phyloP scores from a whole-genome alignment of 2,888 invertebrate genomes.

The Thereva unica region DNA sequence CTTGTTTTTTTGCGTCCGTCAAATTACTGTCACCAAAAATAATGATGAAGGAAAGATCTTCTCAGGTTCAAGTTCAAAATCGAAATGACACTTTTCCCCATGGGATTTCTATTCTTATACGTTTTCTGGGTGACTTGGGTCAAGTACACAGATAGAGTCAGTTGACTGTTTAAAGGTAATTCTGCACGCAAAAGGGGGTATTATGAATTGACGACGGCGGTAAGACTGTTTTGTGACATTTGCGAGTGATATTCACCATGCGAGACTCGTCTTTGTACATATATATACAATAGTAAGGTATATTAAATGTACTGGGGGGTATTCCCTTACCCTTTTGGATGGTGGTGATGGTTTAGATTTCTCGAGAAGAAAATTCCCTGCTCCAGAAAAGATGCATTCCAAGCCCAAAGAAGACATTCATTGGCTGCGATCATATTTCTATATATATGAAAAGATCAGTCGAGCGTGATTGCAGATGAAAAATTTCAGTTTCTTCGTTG shows the following conservation, averaged over 20 bases:
- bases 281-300: too few species aligned
- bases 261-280: too few species aligned
- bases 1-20: too few species aligned
- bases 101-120: conserved; percentile 27
- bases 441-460: conserved; percentile 12
- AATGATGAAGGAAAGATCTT: not conserved
- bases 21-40: too few species aligned
- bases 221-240: too few species aligned
- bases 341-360: too few species aligned
- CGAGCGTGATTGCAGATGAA: conserved; percentile 16
- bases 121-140: conserved; percentile 8
- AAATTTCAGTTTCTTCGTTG: conserved; percentile 31
- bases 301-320: too few species aligned
- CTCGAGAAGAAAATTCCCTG: conserved; percentile 21
- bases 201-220: too few species aligned
- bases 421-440: conserved; percentile 29
- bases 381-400: conserved; percentile 34
- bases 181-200: too few species aligned
- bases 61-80: conserved; percentile 32
- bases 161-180: too few species aligned
- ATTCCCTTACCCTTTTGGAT: too few species aligned
- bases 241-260: too few species aligned
- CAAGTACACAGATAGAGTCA: not conserved
- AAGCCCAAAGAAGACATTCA: conserved; percentile 6
- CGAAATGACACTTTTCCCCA: conserved; percentile 20